Base-by-base conservation (phyloP, 2,888 invertebrate species). In the Euproctis similis region DNA sequence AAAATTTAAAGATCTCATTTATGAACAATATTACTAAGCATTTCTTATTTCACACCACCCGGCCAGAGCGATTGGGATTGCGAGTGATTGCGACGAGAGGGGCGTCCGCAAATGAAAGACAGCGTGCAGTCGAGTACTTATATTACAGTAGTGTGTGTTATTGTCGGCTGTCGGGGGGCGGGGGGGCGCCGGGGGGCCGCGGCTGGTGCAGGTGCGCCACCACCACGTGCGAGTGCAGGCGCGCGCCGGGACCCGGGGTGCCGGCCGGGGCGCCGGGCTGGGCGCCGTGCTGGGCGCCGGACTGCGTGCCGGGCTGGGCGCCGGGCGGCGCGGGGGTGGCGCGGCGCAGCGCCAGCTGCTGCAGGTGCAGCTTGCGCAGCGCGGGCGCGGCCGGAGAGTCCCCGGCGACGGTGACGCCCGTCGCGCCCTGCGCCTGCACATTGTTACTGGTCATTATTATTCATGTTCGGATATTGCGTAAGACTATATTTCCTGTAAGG, bases 391-490 rank as follows among this genome's bases (percentile, higher is more conserved):
- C 29, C 19, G 29, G 41, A 31, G 34, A 43, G 30, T 28, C 4
- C 1, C 10, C 17, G 8, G 19, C 10, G 24, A 24, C 30, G 25
- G 27, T 36, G 26, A 33, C 38, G 77, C 80, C 58, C 88, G 17
- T 89, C 14, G 89, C 87, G 1, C 77, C 70, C 10, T 86, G 66
- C 24, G 85, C 14, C 14, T 14, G 6, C 14, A 19, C 18, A 6
- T 6, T 19, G 18, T n/a, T 19, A 19, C 18, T 19, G n/a, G 3
- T n/a, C 3, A 3, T 3, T n/a, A 4, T 19, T n/a, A 4, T 19
- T n/a, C n/a, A 19, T 5, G 16, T 16, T 3, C 16, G 16, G 14
- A 14, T 14, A 14, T 14, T 14, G 14, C 14, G 3, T 6, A 14
- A 4, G 14, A 14, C 6, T 14, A 14, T 14, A 4, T 14, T 14